phyloP scores from a whole-genome alignment of 2,797 vertebrate species.

The Melanogrammus aeglefinus region DNA sequence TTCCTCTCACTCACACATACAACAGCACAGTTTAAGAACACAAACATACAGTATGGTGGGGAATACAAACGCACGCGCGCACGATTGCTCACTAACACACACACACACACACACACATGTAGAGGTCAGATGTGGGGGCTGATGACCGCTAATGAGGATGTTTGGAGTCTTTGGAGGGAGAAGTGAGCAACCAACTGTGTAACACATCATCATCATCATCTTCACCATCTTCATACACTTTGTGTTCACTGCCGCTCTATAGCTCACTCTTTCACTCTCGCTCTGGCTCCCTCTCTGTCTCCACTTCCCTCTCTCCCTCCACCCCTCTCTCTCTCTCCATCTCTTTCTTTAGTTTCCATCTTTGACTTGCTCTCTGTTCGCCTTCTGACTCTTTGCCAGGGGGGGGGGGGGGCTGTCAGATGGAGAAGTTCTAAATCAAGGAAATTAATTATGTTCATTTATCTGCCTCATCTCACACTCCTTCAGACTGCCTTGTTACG shows the following conservation, averaged over 20 bases:
- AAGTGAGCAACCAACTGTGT: constrained; percentile 57
- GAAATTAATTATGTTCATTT: constrained; percentile 66
- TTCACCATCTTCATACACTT: neutral
- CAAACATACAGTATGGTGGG: constrained; percentile 30
- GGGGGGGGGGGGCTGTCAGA: constrained; percentile 46
- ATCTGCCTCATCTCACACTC: constrained; percentile 61
- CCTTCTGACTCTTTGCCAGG: constrained; percentile 34
- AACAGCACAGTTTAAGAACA: constrained; percentile 50
- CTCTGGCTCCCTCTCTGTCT: neutral
- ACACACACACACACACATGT: constrained; percentile 33
- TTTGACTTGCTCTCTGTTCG: constrained; percentile 20
- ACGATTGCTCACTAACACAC: neutral
- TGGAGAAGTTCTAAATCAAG: constrained; percentile 56
- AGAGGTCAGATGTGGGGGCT: constrained; percentile 64
- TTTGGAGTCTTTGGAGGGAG: constrained; percentile 54
- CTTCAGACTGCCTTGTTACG: constrained; percentile 40
- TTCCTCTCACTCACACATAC: constrained; percentile 26
- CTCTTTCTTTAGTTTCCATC: neutral
- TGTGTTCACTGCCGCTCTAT: neutral
- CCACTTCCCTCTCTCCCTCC: neutral
- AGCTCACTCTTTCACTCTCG: neutral
- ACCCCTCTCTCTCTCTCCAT: neutral
- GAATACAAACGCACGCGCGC: constrained; percentile 2
- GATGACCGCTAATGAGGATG: constrained; percentile 66
- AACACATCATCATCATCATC: constrained; percentile 52